These are phyloP conservation scores for Coturnix japonica DNA, from an alignment of 2,113 vertebrate species.

Conservation along the genomic window DNA sequence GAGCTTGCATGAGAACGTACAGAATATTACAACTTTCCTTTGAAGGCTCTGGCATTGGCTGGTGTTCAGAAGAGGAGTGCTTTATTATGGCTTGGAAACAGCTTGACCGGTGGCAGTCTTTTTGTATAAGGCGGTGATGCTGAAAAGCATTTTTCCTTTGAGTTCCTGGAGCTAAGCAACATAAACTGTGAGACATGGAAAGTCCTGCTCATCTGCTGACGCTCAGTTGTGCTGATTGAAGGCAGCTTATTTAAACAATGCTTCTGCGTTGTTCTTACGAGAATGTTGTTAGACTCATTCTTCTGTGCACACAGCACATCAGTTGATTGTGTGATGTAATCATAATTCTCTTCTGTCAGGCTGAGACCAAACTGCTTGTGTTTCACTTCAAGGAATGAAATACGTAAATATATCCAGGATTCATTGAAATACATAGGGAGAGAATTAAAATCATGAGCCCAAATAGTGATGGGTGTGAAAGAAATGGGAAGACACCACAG, in stretches of 20 bases:
- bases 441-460: not conserved
- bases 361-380: not conserved
- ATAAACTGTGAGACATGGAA: not conserved
- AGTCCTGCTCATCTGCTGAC: not conserved
- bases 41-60: not conserved
- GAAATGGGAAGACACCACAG: conserved; percentile 11
- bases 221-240: not conserved
- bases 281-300: not conserved
- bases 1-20: not conserved
- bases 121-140: not conserved
- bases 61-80: not conserved
- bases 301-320: not conserved
- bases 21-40: not conserved
- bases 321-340: accelerated
- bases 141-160: not conserved
- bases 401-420: not conserved
- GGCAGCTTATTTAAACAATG: not conserved
- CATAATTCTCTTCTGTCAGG: not conserved
- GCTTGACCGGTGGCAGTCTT: not conserved
- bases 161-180: not conserved
- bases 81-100: not conserved
- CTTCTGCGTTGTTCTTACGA: not conserved
- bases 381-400: not conserved
- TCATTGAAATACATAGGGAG: not conserved
- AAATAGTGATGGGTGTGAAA: conserved; percentile 47